Percentiles rank a stretch among this genome's conserved stretches.
Conservation (phyloP, 2,113 vertebrate genomes). For the Phocoena sinus region DNA sequence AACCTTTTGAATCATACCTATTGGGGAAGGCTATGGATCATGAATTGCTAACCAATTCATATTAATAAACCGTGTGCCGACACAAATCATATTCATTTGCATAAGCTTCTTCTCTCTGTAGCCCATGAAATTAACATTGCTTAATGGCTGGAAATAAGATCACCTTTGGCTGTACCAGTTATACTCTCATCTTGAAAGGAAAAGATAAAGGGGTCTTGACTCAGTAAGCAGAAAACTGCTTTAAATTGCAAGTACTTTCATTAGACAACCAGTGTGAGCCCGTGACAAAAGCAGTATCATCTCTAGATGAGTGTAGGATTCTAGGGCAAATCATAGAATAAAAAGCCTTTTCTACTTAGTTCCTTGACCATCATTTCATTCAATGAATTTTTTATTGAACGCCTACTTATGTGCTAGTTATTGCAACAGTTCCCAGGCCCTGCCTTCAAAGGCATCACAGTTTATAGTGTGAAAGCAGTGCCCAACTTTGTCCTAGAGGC, state of each 20-base stretch:
- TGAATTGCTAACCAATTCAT: conserved; percentile 49
- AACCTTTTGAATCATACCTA: conserved; percentile 42
- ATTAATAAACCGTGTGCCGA: conserved; percentile 44
- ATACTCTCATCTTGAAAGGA: conserved; percentile 34
- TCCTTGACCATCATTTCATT: not conserved
- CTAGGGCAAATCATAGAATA: not conserved
- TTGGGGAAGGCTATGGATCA: conserved; percentile 10
- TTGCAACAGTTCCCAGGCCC: not conserved
- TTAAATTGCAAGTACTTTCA: conserved; percentile 41
- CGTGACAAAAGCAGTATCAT: not conserved
- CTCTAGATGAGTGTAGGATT: not conserved
- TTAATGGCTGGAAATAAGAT: conserved; percentile 66
- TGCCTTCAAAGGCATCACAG: not conserved
- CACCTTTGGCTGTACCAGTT: conserved; percentile 42
- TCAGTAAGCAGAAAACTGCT: conserved; percentile 54
- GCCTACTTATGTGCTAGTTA: not conserved
- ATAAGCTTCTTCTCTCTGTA: conserved; percentile 59
- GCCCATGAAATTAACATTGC: conserved; percentile 71
- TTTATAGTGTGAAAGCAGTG: not conserved
- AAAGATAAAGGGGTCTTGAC: conserved; percentile 44
- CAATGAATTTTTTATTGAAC: not conserved
- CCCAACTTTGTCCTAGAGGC: not conserved
- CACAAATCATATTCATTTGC: conserved; percentile 60
- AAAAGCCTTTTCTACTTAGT: not conserved
- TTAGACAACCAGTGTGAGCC: not conserved